phyloP scores from a whole-genome alignment of 2,888 invertebrate species.

The Polydesmus complanatus region DNA sequence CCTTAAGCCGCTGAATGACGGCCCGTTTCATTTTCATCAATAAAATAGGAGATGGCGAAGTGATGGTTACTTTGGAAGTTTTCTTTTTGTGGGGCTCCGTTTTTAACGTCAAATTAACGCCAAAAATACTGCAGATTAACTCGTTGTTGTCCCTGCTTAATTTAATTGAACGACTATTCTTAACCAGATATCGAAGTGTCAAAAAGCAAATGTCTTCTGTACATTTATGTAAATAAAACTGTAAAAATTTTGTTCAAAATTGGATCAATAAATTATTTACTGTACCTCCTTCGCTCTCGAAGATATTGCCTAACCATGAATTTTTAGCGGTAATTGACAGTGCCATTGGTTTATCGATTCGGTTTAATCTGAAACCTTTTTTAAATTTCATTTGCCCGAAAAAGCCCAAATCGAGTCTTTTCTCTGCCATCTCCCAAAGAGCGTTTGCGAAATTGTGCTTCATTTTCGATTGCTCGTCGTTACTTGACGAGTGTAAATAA shows the following conservation, averaged over 20 bases:
- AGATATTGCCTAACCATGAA: not conserved
- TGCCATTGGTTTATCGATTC: not conserved
- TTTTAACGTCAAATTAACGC: not conserved
- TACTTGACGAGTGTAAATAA: not conserved
- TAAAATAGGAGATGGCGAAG: not conserved
- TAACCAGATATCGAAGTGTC: not conserved
- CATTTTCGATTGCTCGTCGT: not conserved
- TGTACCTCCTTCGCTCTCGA: not conserved
- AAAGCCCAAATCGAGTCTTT: too few species aligned
- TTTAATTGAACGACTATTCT: too few species aligned
- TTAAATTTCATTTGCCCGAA: too few species aligned
- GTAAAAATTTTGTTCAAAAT: not conserved
- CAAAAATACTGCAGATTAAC: not conserved
- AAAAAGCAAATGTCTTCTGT: too few species aligned
- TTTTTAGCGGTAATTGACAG: not conserved
- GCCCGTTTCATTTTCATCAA: not conserved
- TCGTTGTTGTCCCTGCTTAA: too few species aligned
- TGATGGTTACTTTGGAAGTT: not conserved
- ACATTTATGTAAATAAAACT: too few species aligned
- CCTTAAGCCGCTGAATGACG: not conserved
- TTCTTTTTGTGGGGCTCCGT: not conserved
- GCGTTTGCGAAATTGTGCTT: not conserved
- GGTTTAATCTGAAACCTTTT: too few species aligned
- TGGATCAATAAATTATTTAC: not conserved
- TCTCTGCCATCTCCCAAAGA: not conserved